Percentiles rank a stretch among this genome's conserved stretches.
Evolutionary conservation across 2,113 vertebrate species (phyloP).

Genomic region (Andinoacara biseriatus): DNA sequence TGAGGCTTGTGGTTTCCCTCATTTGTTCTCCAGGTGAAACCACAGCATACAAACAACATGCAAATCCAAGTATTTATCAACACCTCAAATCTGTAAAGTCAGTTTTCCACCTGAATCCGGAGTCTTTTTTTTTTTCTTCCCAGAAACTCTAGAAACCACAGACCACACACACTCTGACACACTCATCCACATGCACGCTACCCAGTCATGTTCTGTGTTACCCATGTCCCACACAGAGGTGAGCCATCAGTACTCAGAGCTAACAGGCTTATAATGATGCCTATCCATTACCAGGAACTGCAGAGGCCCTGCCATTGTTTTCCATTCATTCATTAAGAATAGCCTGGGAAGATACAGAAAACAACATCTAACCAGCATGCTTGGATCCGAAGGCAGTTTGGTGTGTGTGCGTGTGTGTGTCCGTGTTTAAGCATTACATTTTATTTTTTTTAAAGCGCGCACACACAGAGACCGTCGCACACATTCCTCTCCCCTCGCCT

Average conservation of each 20-base stretch:
- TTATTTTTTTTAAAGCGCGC: not conserved
- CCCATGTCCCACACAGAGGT: conserved; percentile 63
- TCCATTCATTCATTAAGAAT: conserved; percentile 75
- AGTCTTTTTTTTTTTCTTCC: conserved; percentile 29
- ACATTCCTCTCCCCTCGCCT: conserved; percentile 44
- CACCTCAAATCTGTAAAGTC: conserved; percentile 33
- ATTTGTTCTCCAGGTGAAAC: conserved; percentile 23
- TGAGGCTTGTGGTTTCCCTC: not conserved
- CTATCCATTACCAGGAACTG: conserved; percentile 76
- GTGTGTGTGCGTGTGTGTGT: conserved; percentile 5
- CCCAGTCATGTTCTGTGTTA: conserved; percentile 30
- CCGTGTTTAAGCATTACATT: conserved; percentile 46
- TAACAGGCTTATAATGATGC: conserved; percentile 80
- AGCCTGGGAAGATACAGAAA: conserved; percentile 47
- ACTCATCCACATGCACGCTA: conserved; percentile 19
- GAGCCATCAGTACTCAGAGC: conserved; percentile 61
- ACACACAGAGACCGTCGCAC: not conserved
- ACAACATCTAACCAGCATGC: conserved; percentile 46
- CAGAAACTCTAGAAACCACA: conserved; percentile 34
- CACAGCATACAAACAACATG: not conserved
- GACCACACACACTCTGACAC: conserved; percentile 64
- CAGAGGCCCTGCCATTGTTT: conserved; percentile 71
- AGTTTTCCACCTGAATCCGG: conserved; percentile 24
- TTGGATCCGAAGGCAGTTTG: conserved; percentile 29
- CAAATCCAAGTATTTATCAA: conserved; percentile 36